Base-by-base conservation (phyloP, 1,140 invertebrate species). In the Vanessa atalanta region DNA sequence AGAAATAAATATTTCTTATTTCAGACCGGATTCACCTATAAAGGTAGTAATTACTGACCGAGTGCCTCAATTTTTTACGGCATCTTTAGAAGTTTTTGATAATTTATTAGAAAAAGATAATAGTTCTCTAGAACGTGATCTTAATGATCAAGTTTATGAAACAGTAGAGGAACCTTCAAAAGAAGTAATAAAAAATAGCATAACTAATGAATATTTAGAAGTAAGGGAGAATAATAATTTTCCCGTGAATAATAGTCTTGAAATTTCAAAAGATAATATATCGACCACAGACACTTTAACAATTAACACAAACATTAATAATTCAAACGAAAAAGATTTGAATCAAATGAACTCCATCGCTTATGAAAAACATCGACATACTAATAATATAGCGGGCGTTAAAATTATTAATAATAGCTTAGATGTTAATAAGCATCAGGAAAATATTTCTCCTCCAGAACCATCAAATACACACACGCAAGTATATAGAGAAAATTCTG, bases 1-100 rank as follows among this genome's bases (percentile, higher is more conserved):
- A 69, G 53, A 70, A 48, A 75, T 87, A 47, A 74, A 68, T 16
- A 73, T 80, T 31, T 74, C 70, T 23, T 23, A 63, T 55, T 84
- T 80, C 50, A 79, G 78, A 74, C 65, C 80, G 47, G 64, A 75
- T 67, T 61, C 74, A 43, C 79, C 85, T 20, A 70, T 67, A 43
- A 75, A 77, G 67, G 73, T 85, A 64, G 47, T 84, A 31, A 75
- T 84, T 63, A 78, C 73, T 26, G 77, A 87, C 71, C 83, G 77
- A 61, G 65, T 71, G 43, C 14, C 63, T 31, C 66, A 73, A 43
- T 55, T 70, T 48, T 79, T 72, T 23, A 84, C 83, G 43, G 84
- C 81, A n/a, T 73, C 73, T 51, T 15, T 82, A 64, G 77, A 80
- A 77, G 70, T 66, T 51, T 48, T 70, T 9, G 70, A 50, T 43